Conservation (phyloP, 2,113 vertebrate genomes). For the Stomatorhinus ivindoensis region DNA sequence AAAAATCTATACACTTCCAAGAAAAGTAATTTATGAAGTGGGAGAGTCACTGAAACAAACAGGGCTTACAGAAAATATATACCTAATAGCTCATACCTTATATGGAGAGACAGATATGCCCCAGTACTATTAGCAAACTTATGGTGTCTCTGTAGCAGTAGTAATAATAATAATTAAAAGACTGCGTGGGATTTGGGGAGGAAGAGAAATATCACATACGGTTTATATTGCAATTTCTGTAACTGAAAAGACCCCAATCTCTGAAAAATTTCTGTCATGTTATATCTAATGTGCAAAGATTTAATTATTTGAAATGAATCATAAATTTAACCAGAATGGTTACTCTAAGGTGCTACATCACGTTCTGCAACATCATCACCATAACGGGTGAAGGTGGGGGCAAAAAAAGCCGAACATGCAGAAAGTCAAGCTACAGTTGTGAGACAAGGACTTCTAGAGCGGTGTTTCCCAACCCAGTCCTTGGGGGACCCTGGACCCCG, state of each 20-base stretch:
- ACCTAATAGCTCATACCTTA: not conserved
- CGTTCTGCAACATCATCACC: not conserved
- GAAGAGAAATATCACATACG: not conserved
- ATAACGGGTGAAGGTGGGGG: not conserved
- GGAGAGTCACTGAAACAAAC: not conserved
- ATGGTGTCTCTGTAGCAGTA: not conserved
- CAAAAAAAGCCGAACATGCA: not conserved
- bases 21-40: not conserved
- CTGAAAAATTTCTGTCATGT: not conserved
- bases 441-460: not conserved
- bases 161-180: not conserved
- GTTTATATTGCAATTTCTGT: not conserved
- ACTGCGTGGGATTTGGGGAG: not conserved
- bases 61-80: not conserved
- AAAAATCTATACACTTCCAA: not conserved
- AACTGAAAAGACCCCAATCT: not conserved
- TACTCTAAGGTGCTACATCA: not conserved
- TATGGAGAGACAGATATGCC: not conserved
- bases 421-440: not conserved
- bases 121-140: not conserved
- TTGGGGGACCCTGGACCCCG: not conserved
- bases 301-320: slow-evolving; percentile 1
- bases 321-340: not conserved
- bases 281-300: not conserved
- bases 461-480: not conserved